Evolutionary conservation across 2,113 vertebrate genomes (phyloP), one percentile per base, ranked within the genome.

Genomic region (Tylochromis polylepis): DNA sequence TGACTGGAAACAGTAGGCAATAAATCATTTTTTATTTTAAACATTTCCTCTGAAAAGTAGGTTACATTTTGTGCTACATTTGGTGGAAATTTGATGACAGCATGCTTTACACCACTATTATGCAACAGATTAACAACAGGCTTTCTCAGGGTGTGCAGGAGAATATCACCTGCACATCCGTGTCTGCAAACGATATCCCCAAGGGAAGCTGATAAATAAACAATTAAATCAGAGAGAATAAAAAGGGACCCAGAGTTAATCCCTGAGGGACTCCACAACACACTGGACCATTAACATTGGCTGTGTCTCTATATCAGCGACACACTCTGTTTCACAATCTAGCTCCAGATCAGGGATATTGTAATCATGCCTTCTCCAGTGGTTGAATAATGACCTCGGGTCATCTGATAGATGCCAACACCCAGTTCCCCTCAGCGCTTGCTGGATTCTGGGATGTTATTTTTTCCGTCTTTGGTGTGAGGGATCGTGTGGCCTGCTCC

Each of bases 401-500:
- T 38, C 15, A 20, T 38, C 5, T 46, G 34, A 16, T 11, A 16
- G 24, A 16, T 22, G 53, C 55, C 46, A 14, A 75, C 29, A 4
- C 51, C 49, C 22, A 10, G 7, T 55, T 86, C 7, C 55, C 58
- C 9, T 70, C 24, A 24, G 16, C 1, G 10, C 46, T 53, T 16
- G 18, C 10, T 31, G 43, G 29, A 27, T 51, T 77, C 27, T 49
- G 43, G 55, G 41, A 62, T 18, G 9, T 34, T 38, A 34, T 9
- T 34, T 83, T 38, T 65, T 81, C n/a, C 16, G 2, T 5, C 5
- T 29, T 36, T 38, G n/a, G 4, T 2, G 16, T 12, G 16, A 16
- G 14, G 87, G 79, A 93, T 93, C 77, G 4, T 75, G 78, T 93
- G 62, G 34, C 85, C 8, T 27, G 12, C 22, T 92, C 51, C 43